Percentiles rank a stretch among this genome's conserved stretches.
These are phyloP conservation scores for Planiliza haematocheilus DNA, from an alignment of 2,113 vertebrate species.

Conservation along the genomic window DNA sequence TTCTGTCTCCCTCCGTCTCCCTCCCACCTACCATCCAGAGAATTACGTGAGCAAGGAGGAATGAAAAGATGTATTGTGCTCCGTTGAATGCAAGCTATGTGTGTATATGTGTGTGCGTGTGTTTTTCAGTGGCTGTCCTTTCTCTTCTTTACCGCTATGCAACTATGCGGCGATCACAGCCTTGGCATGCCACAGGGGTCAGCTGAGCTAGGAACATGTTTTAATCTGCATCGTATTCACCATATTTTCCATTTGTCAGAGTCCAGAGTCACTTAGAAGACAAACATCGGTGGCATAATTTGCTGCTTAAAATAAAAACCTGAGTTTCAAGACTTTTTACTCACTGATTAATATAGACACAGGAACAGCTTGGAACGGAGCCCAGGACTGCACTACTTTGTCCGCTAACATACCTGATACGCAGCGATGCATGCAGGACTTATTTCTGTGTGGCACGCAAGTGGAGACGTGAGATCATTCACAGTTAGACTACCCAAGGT, in stretches of 20 bases:
- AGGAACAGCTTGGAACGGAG: neutral
- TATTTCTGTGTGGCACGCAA: slow-evolving; percentile 5
- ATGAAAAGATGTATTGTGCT: slow-evolving; percentile 78
- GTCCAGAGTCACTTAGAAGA: neutral
- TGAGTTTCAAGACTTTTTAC: neutral
- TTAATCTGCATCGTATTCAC: slow-evolving; percentile 25
- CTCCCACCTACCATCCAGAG: slow-evolving; percentile 60
- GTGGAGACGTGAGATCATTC: slow-evolving; percentile 16
- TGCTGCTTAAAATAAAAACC: too few species aligned
- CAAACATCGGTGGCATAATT: neutral
- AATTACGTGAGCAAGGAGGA: slow-evolving; percentile 67
- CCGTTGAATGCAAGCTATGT: slow-evolving; percentile 62
- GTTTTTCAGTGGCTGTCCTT: slow-evolving; percentile 18
- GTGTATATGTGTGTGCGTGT: slow-evolving; percentile 40
- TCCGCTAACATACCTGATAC: slow-evolving; percentile 14
- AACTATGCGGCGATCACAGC: slow-evolving; percentile 30
- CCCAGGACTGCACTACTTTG: slow-evolving; percentile 5
- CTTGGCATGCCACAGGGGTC: slow-evolving; percentile 42
- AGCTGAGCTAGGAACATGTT: slow-evolving; percentile 30
- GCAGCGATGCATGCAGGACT: neutral
- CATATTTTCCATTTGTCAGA: slow-evolving; percentile 5
- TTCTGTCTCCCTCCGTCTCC: slow-evolving; percentile 29
- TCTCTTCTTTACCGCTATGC: slow-evolving; percentile 24
- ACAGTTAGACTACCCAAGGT: neutral
- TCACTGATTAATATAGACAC: slow-evolving; percentile 20